Evolutionary conservation across 2,113 vertebrate species (phyloP).

Genomic region (Cottus gobio): DNA sequence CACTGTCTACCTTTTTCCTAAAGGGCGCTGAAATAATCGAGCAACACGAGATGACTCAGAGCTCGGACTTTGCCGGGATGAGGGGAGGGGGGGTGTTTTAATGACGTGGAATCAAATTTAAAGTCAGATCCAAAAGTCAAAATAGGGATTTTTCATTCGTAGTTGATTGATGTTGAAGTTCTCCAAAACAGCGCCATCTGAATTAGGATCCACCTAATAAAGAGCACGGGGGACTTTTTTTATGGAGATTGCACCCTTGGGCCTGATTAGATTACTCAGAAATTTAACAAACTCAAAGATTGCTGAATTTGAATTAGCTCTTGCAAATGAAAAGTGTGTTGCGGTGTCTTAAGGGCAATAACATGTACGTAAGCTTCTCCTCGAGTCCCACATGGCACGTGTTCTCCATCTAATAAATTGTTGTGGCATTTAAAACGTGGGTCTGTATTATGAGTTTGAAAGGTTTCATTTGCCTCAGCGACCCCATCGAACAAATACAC

Average conservation of each 20-base stretch:
- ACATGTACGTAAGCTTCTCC: not conserved
- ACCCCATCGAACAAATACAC: conserved; percentile 17
- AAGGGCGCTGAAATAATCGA: conserved; percentile 56
- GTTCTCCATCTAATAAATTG: not conserved
- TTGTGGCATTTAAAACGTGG: conserved; percentile 9
- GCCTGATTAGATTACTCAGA: conserved; percentile 12
- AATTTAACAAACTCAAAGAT: conserved; percentile 2
- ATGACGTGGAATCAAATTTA: conserved; percentile 35
- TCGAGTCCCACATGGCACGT: not conserved
- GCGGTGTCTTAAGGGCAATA: not conserved
- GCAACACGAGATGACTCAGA: conserved; percentile 51
- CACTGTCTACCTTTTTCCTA: conserved; percentile 65
- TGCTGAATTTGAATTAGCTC: conserved; percentile 4
- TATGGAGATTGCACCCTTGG: conserved; percentile 1
- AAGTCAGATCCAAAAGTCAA: conserved; percentile 24
- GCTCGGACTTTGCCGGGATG: not conserved
- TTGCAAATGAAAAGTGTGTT: conserved; percentile 17
- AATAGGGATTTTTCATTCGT: conserved; percentile 21
- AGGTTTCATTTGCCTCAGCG: conserved; percentile 15
- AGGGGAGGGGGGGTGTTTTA: conserved; percentile 31
- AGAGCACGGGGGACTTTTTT: not conserved
- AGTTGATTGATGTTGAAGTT: conserved; percentile 7
- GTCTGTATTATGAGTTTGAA: conserved; percentile 1
- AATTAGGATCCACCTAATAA: conserved; percentile 5
- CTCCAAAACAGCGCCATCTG: not conserved